A percentile compares a stretch with the other conserved stretches of the same genome.
These are phyloP conservation scores for Onychomys leucogaster DNA, from an alignment of 2,797 vertebrate species.

Conservation along the genomic window DNA sequence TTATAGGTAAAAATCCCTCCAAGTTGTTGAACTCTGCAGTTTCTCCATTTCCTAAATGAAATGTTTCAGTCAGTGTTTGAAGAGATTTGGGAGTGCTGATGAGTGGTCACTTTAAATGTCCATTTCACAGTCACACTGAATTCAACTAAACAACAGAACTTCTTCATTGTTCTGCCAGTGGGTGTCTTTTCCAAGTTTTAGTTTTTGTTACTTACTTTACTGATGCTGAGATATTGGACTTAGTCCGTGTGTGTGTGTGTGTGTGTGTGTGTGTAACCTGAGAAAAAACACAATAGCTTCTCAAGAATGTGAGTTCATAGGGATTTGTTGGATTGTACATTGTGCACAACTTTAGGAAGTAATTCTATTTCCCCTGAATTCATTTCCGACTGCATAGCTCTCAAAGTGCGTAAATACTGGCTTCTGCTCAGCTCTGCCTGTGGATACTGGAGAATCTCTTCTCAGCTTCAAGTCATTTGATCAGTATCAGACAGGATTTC, in stretches of 20 bases:
- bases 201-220: neutral
- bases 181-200: neutral
- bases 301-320: neutral
- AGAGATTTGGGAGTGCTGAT: neutral
- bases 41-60: neutral
- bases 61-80: neutral
- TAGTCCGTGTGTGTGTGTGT: neutral
- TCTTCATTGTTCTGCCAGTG: neutral
- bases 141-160: neutral
- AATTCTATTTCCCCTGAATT: neutral
- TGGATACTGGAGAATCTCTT: neutral
- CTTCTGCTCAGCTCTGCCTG: neutral
- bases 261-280: neutral
- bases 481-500: neutral
- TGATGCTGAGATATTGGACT: neutral
- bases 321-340: neutral
- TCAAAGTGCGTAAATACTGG: neutral
- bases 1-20: neutral
- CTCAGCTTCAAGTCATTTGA: neutral
- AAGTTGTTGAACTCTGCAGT: no score
- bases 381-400: neutral
- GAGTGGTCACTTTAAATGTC: neutral
- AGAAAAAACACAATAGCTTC: neutral
- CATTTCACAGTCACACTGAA: neutral
- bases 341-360: neutral